Percentiles rank a stretch among this genome's conserved stretches.
phyloP scores from a whole-genome alignment of 2,113 vertebrate genomes.

The Triplophysa tibetana region DNA sequence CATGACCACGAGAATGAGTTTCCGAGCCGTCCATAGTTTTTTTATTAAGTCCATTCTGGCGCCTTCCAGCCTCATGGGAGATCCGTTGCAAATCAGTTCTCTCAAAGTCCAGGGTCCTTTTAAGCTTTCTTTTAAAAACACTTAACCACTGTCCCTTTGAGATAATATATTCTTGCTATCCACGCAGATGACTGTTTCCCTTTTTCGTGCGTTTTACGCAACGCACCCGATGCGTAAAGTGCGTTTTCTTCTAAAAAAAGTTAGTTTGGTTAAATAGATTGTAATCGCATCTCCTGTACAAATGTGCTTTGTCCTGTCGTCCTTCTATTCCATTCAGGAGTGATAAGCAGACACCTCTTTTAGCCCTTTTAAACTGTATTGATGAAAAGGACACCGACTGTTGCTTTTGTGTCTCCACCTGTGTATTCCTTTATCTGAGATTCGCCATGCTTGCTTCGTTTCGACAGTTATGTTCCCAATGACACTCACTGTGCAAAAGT shows the following conservation, averaged over 20 bases:
- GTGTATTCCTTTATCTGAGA: slow-evolving; percentile 30
- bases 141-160: background rate
- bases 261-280: background rate
- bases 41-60: slow-evolving; percentile 82
- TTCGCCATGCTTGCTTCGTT: slow-evolving; percentile 4
- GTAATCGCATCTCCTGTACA: slow-evolving; percentile 3
- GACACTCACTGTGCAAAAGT: background rate
- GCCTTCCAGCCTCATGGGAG: slow-evolving; percentile 73
- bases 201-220: slow-evolving; percentile 23
- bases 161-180: background rate
- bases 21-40: slow-evolving; percentile 82
- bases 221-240: background rate
- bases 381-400: slow-evolving; percentile 31
- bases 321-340: slow-evolving; percentile 27
- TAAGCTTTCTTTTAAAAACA: background rate
- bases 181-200: background rate
- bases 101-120: background rate
- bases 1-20: slow-evolving; percentile 84
- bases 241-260: background rate
- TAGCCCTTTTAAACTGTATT: slow-evolving; percentile 21
- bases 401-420: slow-evolving; percentile 21
- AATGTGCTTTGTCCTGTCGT: background rate
- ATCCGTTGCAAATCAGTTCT: slow-evolving; percentile 18
- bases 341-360: slow-evolving; percentile 33
- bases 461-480: background rate